Conservation (phyloP, 2,888 invertebrate genomes). For the Chymomyza caudatula region DNA sequence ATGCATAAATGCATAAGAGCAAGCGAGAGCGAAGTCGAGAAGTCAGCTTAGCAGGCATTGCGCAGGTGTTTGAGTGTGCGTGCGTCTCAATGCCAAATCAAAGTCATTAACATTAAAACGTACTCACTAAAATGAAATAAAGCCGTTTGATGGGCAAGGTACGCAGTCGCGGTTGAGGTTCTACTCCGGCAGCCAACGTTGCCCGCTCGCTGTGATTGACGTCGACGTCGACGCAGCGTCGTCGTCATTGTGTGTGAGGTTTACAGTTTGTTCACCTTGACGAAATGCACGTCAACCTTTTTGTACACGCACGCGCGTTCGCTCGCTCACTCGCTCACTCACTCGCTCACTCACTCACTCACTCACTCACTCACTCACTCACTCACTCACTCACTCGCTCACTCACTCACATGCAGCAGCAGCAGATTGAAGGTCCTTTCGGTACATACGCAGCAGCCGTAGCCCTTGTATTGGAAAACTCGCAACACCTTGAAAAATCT, state of each 20-base stretch:
- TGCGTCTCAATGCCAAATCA: constrained; percentile 62
- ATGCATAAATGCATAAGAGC: constrained; percentile 3
- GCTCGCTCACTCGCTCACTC: constrained; percentile 32
- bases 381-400: constrained; percentile 22
- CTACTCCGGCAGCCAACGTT: constrained; percentile 16
- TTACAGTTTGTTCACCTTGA: constrained; percentile 71
- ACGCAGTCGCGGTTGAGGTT: constrained; percentile 14
- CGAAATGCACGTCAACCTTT: constrained; percentile 62
- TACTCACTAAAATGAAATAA: constrained; percentile 70
- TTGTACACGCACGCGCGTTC: constrained; percentile 46
- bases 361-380: too few relatives aligned
- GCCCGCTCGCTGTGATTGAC: constrained; percentile 42
- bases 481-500: constrained; percentile 53
- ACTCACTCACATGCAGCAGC: constrained; percentile 15
- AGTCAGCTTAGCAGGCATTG: constrained; percentile 20
- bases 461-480: constrained; percentile 4
- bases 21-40: constrained; percentile 14
- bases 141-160: constrained; percentile 41
- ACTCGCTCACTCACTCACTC: constrained; percentile 6
- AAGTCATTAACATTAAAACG: constrained; percentile 70
- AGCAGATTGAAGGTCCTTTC: constrained; percentile 15
- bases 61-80: constrained; percentile 27
- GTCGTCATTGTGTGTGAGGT: constrained; percentile 32
- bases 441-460: background rate
- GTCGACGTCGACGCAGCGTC: constrained; percentile 19